A percentile compares a stretch with the other conserved stretches of the same genome.
phyloP scores from a whole-genome alignment of 2,113 vertebrate species.

The Ammodytes dubius region DNA sequence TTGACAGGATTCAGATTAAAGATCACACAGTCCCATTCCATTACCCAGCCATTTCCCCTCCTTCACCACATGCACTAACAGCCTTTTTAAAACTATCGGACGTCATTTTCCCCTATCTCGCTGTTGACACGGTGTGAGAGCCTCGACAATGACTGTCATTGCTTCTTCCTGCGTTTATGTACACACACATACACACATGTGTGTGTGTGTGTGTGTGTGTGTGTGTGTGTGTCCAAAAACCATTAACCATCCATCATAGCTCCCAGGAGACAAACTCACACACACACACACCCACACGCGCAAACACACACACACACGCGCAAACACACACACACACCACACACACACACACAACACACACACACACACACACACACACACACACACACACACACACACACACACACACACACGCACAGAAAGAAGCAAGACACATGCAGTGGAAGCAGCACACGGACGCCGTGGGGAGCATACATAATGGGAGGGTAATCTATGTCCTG shows the following conservation, averaged over 20 bases:
- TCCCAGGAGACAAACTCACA: constrained; percentile 10
- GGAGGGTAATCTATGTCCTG: constrained; percentile 31
- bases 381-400: neutral
- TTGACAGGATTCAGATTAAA: constrained; percentile 46
- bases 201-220: constrained; percentile 13
- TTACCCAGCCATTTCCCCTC: constrained; percentile 56
- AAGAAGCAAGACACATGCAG: neutral
- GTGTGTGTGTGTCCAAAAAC: constrained; percentile 28
- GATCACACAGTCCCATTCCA: constrained; percentile 50
- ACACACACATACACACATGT: neutral
- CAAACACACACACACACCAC: constrained; percentile 1
- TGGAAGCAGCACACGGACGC: neutral
- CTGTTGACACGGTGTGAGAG: constrained; percentile 29
- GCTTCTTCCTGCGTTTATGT: neutral
- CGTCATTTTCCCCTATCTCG: constrained; percentile 46
- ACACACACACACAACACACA: neutral
- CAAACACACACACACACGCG: neutral
- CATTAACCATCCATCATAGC: constrained; percentile 21
- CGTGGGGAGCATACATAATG: neutral
- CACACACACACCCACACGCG: neutral
- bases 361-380: constrained; percentile 3
- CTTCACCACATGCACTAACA: constrained; percentile 42
- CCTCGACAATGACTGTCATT: constrained; percentile 26
- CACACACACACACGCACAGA: neutral
- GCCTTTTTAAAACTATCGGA: constrained; percentile 57